Evolutionary conservation across 2,797 vertebrate genomes (phyloP).

Genomic region (Acanthiza pusilla): DNA sequence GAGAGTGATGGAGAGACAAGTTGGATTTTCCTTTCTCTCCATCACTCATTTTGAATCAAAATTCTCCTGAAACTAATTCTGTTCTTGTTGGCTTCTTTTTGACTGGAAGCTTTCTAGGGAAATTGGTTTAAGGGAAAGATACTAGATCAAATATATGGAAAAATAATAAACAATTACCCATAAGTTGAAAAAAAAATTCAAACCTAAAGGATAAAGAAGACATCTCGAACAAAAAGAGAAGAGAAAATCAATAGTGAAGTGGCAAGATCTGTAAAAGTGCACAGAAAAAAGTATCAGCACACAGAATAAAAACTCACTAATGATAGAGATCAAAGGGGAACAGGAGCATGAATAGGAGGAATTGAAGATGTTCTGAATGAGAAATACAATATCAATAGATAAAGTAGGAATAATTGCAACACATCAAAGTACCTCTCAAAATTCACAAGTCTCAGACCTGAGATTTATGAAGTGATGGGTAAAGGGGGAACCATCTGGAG

Average conservation of each 20-base stretch:
- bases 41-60: background rate
- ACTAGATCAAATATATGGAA: background rate
- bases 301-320: background rate
- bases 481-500: background rate
- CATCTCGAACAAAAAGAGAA: background rate
- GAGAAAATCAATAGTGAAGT: background rate
- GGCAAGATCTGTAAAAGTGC: background rate
- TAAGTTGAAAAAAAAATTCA: background rate
- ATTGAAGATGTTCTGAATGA: background rate
- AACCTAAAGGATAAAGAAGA: background rate
- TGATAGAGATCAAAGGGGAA: slow-evolving; percentile 14
- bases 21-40: background rate
- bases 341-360: background rate
- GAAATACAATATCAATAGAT: slow-evolving; percentile 7
- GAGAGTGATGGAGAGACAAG: no score
- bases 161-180: background rate
- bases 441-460: background rate
- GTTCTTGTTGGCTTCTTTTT: background rate
- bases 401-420: background rate
- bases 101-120: background rate
- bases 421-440: slow-evolving; percentile 4
- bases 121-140: background rate
- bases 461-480: background rate
- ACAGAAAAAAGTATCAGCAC: background rate
- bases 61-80: background rate